A percentile compares a stretch with the other conserved stretches of the same genome.
phyloP scores from a whole-genome alignment of 2,113 vertebrate genomes.

The Microtus pennsylvanicus region DNA sequence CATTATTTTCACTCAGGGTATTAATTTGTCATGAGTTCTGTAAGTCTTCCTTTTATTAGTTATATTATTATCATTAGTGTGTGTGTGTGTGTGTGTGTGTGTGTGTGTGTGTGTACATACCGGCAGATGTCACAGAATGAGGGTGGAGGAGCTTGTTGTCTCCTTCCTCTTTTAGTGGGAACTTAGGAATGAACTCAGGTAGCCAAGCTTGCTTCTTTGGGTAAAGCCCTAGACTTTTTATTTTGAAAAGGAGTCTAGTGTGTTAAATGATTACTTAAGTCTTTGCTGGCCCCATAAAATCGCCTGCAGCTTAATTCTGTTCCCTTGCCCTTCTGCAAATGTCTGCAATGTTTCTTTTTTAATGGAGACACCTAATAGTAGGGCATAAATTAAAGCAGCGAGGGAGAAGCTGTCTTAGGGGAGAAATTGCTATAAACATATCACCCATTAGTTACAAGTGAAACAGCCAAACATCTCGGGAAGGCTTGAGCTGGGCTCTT shows the following conservation, averaged over 20 bases:
- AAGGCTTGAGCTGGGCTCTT: constrained; percentile 50
- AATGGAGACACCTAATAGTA: constrained; percentile 65
- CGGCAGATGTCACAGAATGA: too few relatives aligned
- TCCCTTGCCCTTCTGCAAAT: constrained; percentile 63
- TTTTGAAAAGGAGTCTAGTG: constrained; percentile 37
- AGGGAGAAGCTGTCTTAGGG: constrained; percentile 59
- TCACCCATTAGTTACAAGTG: constrained; percentile 63
- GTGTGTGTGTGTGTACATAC: not conserved
- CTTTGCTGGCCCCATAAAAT: constrained; percentile 38
- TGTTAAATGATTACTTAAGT: constrained; percentile 51
- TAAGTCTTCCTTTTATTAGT: not conserved
- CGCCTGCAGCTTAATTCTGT: constrained; percentile 53
- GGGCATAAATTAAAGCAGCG: constrained; percentile 48
- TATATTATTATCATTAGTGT: not conserved
- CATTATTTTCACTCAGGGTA: not conserved
- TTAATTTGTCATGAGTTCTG: not conserved
- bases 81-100: too few relatives aligned
- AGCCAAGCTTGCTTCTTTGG: not conserved
- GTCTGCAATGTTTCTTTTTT: constrained; percentile 71
- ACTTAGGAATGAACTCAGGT: not conserved
- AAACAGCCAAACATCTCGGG: constrained; percentile 18
- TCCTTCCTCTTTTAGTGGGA: not conserved
- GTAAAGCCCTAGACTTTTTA: not conserved
- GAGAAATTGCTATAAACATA: constrained; percentile 63
- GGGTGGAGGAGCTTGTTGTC: not conserved